Base-by-base conservation (phyloP, 2,888 invertebrate species). In the Sialis fuliginosa region DNA sequence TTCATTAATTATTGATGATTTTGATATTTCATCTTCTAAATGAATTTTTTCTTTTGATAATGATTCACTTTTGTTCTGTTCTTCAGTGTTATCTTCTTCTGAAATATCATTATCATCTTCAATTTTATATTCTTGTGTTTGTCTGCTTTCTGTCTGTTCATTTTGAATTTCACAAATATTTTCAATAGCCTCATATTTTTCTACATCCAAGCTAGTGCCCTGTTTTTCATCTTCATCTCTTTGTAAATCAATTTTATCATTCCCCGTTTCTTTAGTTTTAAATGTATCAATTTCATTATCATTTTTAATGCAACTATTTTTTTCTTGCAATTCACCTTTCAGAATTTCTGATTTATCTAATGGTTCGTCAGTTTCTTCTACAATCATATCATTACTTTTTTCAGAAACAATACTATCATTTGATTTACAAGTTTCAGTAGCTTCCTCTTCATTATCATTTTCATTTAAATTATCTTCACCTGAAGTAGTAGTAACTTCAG, bases 41-140 rank as follows among this genome's bases (percentile, higher is more conserved):
- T 22, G 22, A 22, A 2, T 33, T 33, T 10, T 51, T 56, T 69
- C 68, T 54, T 69, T 70, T 47, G 63, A 59, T 51, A 68, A 69
- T 56, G 67, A 57, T 44, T 8, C 60, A n/a, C n/a, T n/a, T n/a
- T n/a, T n/a, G n/a, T n/a, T n/a, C n/a, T n/a, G n/a, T n/a, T n/a
- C n/a, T n/a, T n/a, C n/a, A n/a, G n/a, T n/a, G n/a, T n/a, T n/a
- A n/a, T n/a, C n/a, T n/a, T n/a, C n/a, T n/a, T n/a, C n/a, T n/a
- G n/a, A n/a, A 22, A 52, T 53, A 63, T 63, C 51, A n/a, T 33
- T 34, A 33, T 33, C 10, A 13, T 10, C 10, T 4, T 12, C 33
- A 33, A 5, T 22, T 22, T 12, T 31, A 10, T 10, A 43, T 12
- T 31, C n/a, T 10, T 43, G 33, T 43, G 13, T 33, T 10, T 4